These are phyloP conservation scores for Choreutis nemorana DNA, from an alignment of 2,888 invertebrate species.

Conservation along the genomic window DNA sequence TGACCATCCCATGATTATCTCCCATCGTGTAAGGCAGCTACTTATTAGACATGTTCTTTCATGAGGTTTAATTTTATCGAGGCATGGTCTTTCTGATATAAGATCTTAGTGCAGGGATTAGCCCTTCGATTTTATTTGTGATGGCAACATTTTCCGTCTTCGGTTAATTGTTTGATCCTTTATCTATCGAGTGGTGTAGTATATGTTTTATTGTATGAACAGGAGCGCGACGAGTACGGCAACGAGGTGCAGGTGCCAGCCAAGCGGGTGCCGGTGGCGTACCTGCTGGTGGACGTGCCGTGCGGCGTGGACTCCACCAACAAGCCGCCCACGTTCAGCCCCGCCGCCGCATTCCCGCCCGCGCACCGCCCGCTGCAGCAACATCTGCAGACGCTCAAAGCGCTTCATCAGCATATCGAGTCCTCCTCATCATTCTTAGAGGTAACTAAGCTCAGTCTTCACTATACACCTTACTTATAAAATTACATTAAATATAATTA, in stretches of 20 bases:
- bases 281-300: constrained; percentile 95
- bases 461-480: not conserved
- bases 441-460: constrained; percentile 11
- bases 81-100: too few relatives aligned
- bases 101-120: too few relatives aligned
- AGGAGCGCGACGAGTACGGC: constrained; percentile 97
- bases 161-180: too few relatives aligned
- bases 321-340: constrained; percentile 13
- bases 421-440: constrained; percentile 67
- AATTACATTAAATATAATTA: too few relatives aligned
- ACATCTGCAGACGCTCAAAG: constrained; percentile 35
- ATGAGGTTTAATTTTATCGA: too few relatives aligned
- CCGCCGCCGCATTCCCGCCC: constrained; percentile 34
- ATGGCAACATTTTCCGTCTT: too few relatives aligned
- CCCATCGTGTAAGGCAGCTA: too few relatives aligned
- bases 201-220: too few relatives aligned
- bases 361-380: constrained; percentile 34
- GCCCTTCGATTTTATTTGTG: too few relatives aligned
- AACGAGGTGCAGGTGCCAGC: constrained; percentile 95
- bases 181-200: too few relatives aligned
- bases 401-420: constrained; percentile 37
- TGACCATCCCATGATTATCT: too few relatives aligned
- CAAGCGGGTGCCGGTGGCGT: constrained; percentile 96
- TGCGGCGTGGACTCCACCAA: constrained; percentile 78
- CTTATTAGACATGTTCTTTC: too few relatives aligned